Evolutionary conservation across 1,140 invertebrate genomes (phyloP), one percentile per base, ranked within the genome.

Genomic region (Listronotus bonariensis): DNA sequence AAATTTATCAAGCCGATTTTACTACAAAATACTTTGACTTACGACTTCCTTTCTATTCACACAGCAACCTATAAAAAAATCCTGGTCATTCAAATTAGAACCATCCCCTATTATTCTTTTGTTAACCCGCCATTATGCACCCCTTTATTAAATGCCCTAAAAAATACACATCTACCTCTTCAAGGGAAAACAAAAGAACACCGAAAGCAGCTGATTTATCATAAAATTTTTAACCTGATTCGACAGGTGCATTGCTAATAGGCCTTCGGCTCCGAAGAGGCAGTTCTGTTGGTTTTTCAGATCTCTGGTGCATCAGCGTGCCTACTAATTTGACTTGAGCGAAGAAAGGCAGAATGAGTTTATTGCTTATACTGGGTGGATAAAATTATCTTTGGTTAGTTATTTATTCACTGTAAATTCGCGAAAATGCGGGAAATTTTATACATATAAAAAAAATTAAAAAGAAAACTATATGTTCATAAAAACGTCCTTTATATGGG

Each of bases 121-220:
- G 45, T 48, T 48, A 36, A 20, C 15, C 15, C 45, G 15, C 45
- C 18, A 48, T 20, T 48, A 18, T 26, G 18, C 5, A 48, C 17
- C 45, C 45, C 18, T 12, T 9, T 18, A 48, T 48, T 48, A 48
- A 18, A 26, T 17, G 18, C 45, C 18, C 15, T 15, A 18, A 48
- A 48, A 48, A 48, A 48, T 20, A 48, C 45, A 9, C 45, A 18
- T 20, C 45, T 26, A 48, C 18, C 15, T 48, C 45, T 48, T 48
- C 26, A 48, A 48, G 45, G 18, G 18, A 48, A 48, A 48, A 48
- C 45, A 48, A 48, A 48, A 48, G 45, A 48, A 48, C 14, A 48
- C 45, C 45, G 45, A 17, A 20, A 20, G 45, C 45, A 48, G 45
- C 45, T 48, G 45, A 48, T 48, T 48, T 48, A 48, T 48, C 45